A percentile compares a stretch with the other conserved stretches of the same genome.
Evolutionary conservation across 2,888 invertebrate genomes (phyloP).

Genomic region (Oligia fasciuncula): DNA sequence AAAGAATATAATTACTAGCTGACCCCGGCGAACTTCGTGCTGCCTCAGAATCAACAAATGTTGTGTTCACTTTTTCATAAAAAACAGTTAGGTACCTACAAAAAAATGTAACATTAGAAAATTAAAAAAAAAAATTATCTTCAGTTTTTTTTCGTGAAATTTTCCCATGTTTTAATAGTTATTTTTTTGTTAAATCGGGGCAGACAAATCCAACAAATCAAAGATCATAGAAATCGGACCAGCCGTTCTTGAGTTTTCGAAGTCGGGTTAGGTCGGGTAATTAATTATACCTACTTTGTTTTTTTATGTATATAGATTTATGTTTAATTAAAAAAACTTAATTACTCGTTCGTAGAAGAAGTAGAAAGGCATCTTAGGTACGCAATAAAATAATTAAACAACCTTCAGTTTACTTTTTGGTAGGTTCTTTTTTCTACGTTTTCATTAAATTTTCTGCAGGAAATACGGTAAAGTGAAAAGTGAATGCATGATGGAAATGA

Average conservation of each 20-base stretch:
- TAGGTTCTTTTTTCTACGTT: constrained; percentile 7
- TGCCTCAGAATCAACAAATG: not conserved
- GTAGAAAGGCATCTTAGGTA: not conserved
- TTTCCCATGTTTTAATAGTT: not conserved
- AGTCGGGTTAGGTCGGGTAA: too few species aligned
- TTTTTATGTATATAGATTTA: not conserved
- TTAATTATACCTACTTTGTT: too few species aligned
- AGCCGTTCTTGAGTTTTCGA: not conserved
- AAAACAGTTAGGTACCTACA: not conserved
- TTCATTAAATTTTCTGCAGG: constrained; percentile 25
- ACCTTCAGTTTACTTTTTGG: constrained; percentile 1
- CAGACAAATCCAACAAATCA: not conserved
- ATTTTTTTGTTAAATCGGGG: not conserved
- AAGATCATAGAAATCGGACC: not conserved
- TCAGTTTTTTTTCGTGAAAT: not conserved
- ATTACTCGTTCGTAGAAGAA: constrained; percentile 1
- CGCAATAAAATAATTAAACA: constrained; percentile 25
- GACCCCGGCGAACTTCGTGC: not conserved
- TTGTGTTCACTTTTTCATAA: not conserved
- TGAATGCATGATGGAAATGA: constrained; percentile 59
- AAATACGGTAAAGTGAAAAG: constrained; percentile 37
- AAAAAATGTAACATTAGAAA: not conserved
- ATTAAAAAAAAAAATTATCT: not conserved
- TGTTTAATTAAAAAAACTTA: not conserved
- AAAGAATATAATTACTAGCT: not conserved